Evolutionary conservation across 2,797 vertebrate species (phyloP).

Genomic region (Spinus pinus): DNA sequence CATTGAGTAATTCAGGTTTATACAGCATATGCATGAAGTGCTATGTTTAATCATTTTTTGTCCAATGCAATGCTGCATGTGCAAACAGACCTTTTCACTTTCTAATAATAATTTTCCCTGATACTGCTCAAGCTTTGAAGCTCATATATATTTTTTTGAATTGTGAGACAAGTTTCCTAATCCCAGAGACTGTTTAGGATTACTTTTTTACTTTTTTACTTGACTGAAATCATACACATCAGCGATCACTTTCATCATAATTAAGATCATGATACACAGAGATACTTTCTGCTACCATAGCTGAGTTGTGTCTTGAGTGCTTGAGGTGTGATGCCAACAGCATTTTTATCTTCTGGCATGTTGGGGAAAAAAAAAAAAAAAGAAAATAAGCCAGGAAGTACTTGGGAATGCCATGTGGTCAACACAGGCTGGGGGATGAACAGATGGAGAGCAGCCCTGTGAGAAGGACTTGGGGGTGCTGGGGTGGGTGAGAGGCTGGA

Average conservation of each 20-base stretch:
- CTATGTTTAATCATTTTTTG: neutral
- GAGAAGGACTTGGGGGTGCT: neutral
- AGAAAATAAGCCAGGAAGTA: neutral
- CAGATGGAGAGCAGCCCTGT: fast-evolving
- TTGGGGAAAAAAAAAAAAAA: neutral
- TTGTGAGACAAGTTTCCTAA: neutral
- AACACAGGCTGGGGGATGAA: fast-evolving
- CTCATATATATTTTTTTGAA: neutral
- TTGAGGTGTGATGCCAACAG: neutral
- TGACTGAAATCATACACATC: neutral
- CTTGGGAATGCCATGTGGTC: neutral
- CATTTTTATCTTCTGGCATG: neutral
- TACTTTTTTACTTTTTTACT: neutral
- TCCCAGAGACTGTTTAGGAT: neutral
- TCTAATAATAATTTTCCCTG: neutral
- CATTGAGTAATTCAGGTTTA: neutral
- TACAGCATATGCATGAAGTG: neutral
- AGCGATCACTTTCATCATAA: neutral
- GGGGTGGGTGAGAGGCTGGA: neutral
- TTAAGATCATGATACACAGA: neutral
- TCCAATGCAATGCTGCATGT: neutral
- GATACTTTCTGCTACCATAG: neutral
- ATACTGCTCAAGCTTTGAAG: neutral
- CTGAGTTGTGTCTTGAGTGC: neutral
- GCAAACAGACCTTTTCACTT: neutral